phyloP scores from a whole-genome alignment of 2,888 invertebrate genomes.

The Clitarchus hookeri region DNA sequence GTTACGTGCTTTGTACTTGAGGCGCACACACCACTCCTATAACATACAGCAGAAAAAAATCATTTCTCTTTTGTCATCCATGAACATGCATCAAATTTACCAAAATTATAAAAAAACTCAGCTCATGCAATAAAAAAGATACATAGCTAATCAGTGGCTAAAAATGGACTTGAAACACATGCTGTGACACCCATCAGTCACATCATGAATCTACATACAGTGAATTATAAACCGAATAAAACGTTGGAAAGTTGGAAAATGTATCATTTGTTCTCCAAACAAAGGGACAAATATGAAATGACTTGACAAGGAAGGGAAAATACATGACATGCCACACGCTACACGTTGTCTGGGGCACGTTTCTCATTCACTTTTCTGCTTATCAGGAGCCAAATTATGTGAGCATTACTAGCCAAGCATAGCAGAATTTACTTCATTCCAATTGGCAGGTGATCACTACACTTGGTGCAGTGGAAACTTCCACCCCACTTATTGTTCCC shows the following conservation, averaged over 20 bases:
- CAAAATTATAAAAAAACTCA: not conserved
- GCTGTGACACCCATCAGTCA: not conserved
- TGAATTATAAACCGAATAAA: not conserved
- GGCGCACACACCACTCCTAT: not conserved
- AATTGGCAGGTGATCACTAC: too few relatives aligned
- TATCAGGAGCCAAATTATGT: too few relatives aligned
- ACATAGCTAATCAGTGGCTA: not conserved
- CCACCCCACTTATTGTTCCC: too few relatives aligned
- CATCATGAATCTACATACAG: not conserved
- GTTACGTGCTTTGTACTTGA: slow-evolving; percentile 9
- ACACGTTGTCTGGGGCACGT: too few relatives aligned
- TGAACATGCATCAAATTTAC: not conserved
- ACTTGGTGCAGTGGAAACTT: too few relatives aligned
- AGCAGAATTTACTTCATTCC: too few relatives aligned
- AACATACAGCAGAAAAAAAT: not conserved
- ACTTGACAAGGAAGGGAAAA: slow-evolving; percentile 1
- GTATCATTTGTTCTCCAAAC: not conserved
- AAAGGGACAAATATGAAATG: not conserved
- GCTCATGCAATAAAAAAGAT: not conserved
- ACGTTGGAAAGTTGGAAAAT: not conserved
- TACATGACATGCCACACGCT: not conserved
- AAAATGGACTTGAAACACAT: not conserved
- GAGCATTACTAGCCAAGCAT: too few relatives aligned
- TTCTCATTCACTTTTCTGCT: too few relatives aligned
- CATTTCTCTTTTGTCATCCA: not conserved